Percentiles rank a stretch among this genome's conserved stretches.
phyloP scores from a whole-genome alignment of 2,113 vertebrate genomes.

The Amia ocellicauda region DNA sequence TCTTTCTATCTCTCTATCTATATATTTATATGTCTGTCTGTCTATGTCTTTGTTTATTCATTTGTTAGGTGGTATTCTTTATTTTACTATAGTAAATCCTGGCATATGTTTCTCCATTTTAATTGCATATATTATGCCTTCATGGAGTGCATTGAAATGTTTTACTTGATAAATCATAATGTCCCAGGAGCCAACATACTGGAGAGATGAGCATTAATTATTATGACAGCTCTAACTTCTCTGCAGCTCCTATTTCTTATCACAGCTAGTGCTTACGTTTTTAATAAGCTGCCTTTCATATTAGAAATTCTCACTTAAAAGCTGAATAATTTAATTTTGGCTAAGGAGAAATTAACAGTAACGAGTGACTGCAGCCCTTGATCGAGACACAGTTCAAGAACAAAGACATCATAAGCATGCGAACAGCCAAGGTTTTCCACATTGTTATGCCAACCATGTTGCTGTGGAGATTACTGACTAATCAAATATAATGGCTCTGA shows the following conservation, averaged over 20 bases:
- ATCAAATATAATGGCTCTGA: constrained; percentile 5
- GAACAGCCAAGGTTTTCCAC: background rate
- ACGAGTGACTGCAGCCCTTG: constrained; percentile 22
- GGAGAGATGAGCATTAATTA: constrained; percentile 35
- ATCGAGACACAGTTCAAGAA: constrained; percentile 13
- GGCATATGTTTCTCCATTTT: too few relatives aligned
- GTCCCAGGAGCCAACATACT: constrained; percentile 17
- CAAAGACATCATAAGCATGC: constrained; percentile 12
- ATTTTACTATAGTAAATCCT: too few relatives aligned
- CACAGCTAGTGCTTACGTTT: constrained; percentile 25
- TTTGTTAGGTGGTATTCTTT: too few relatives aligned
- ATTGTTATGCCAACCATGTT: background rate
- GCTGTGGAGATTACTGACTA: constrained; percentile 6
- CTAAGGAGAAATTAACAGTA: constrained; percentile 32
- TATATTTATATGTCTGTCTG: too few relatives aligned
- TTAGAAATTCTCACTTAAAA: constrained; percentile 21
- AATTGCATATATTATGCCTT: constrained; percentile 8
- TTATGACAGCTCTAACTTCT: constrained; percentile 32
- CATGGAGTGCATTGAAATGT: constrained; percentile 14
- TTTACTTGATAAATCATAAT: constrained; percentile 27
- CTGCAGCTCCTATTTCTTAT: background rate
- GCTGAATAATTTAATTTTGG: constrained; percentile 42
- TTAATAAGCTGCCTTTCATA: constrained; percentile 24
- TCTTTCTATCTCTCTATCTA: too few relatives aligned
- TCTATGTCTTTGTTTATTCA: too few relatives aligned